These are phyloP conservation scores for Scaptodrosophila lebanonensis DNA, from an alignment of 1,140 invertebrate species.

Conservation along the genomic window DNA sequence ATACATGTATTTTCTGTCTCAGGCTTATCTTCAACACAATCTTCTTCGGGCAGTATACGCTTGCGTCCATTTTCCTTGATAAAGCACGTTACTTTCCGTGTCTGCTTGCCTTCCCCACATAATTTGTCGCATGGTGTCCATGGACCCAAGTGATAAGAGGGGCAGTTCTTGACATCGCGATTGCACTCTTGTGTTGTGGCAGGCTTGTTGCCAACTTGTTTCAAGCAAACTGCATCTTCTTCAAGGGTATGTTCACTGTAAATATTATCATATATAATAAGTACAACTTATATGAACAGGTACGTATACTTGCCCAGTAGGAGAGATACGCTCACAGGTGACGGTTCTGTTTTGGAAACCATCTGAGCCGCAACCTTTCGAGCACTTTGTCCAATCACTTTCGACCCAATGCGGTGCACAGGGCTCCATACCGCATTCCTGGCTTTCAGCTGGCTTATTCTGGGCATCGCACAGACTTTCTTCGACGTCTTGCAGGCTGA, in stretches of 20 bases:
- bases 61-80: constrained; percentile 84
- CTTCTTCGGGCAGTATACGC: constrained; percentile 83
- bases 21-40: constrained; percentile 86
- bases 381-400: constrained; percentile 90
- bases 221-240: constrained; percentile 85
- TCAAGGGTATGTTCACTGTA: constrained; percentile 46
- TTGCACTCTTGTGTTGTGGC: constrained; percentile 86
- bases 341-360: constrained; percentile 85
- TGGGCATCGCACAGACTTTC: constrained; percentile 87
- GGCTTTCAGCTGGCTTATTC: constrained; percentile 82
- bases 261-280: no score
- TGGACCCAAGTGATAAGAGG: constrained; percentile 88
- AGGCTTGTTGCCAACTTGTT: constrained; percentile 84
- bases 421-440: constrained; percentile 85
- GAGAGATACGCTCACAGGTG: constrained; percentile 82
- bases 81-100: constrained; percentile 85
- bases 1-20: constrained; percentile 84
- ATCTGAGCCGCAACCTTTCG: constrained; percentile 86
- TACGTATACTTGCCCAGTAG: constrained; percentile 78
- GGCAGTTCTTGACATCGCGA: constrained; percentile 84
- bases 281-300: rapidly evolving
- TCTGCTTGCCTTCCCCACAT: constrained; percentile 90
- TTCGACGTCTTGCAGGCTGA: constrained; percentile 83
- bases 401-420: constrained; percentile 91
- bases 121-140: constrained; percentile 94